Base-by-base conservation (phyloP, 2,888 invertebrate genomes). In the Crossocerus cetratus region DNA sequence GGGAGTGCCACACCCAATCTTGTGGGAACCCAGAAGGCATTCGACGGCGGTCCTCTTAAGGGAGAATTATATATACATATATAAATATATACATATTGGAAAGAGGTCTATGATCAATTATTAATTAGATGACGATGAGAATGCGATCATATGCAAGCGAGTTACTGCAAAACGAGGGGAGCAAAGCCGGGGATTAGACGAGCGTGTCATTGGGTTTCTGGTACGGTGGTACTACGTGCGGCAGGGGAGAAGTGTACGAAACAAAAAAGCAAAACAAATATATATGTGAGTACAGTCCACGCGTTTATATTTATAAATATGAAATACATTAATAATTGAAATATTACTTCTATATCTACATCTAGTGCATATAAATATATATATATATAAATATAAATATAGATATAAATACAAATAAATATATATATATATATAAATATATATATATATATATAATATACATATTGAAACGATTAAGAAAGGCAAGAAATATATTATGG, bases 281-380 rank as follows among this genome's bases (percentile, higher is more conserved):
- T 32, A 32, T 83, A 84, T 81, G 83, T 76, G 79, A 87, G 84
- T 86, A 84, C 85, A 87, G 88, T 86, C 86, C 86, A 87, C 86
- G 85, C 87, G 86, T 88, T 87, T 87, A 89, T 88, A 88, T 86
- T 81, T 84, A 88, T 86, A 88, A 83, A 85, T 82, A 84, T 81
- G 80, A 78, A 83, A 83, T 79, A 81, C 82, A 86, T 84, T 81
- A 85, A 85, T 84, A 32, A 86, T 84, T 84, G 75, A 87, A 86
- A 86, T 86, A 86, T 84, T 86, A 86, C 82, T 76, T 85, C 85
- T 86, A 85, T 81, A 83, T 76, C 74, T 81, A 86, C 82, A 85
- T 83, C 73, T 83, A 83, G 80, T 72, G 80, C 72, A 77, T 77
- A 78, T 66, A 77, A 63, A 81, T 74, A 79, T 68, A 82, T 72